These are phyloP conservation scores for Hydroisotoma schaefferi DNA, from an alignment of 2,888 invertebrate species.

Conservation along the genomic window DNA sequence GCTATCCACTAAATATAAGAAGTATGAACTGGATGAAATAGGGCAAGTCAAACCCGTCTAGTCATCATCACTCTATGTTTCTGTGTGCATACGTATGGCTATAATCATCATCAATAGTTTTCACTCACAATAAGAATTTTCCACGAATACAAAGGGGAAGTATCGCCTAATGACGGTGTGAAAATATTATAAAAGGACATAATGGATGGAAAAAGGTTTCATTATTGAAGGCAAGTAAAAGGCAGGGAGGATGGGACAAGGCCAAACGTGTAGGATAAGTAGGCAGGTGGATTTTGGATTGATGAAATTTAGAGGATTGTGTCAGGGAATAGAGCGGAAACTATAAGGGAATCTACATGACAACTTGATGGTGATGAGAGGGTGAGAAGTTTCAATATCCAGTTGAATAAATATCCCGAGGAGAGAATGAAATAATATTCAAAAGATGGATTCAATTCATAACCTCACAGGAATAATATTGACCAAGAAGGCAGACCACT, in stretches of 20 bases:
- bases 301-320: neutral
- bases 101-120: too few relatives aligned
- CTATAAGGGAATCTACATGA: neutral
- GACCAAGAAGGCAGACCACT: neutral
- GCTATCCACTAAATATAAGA: too few relatives aligned
- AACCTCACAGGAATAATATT: neutral
- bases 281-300: slow-evolving; percentile 1
- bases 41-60: too few relatives aligned
- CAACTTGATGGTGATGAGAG: slow-evolving; percentile 6
- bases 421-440: neutral
- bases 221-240: too few relatives aligned
- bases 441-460: neutral
- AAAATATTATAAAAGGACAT: too few relatives aligned
- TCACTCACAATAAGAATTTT: too few relatives aligned
- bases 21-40: too few relatives aligned
- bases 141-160: too few relatives aligned
- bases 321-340: slow-evolving; percentile 1
- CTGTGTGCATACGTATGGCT: too few relatives aligned
- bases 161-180: too few relatives aligned
- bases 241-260: neutral
- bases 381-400: slow-evolving; percentile 5
- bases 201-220: too few relatives aligned
- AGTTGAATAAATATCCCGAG: slow-evolving; percentile 3
- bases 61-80: too few relatives aligned
- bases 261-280: neutral